Conservation (phyloP, 1,140 invertebrate species). For the Papilio polyxenes region DNA sequence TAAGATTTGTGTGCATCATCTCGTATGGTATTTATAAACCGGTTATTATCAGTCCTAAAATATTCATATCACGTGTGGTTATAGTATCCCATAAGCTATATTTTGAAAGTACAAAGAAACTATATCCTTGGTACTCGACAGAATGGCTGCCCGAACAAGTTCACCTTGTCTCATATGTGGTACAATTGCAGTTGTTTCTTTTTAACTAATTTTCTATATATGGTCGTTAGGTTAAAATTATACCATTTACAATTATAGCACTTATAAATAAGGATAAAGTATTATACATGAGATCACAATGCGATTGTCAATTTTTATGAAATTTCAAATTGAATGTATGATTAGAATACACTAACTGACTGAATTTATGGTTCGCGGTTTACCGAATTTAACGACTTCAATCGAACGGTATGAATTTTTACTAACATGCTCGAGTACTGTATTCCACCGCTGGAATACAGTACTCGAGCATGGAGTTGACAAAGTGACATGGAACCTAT, state of each 20-base stretch:
- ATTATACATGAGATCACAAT: neutral
- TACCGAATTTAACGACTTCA: too few species aligned
- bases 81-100: conserved; percentile 13
- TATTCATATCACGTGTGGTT: neutral
- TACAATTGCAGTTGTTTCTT: conserved; percentile 32
- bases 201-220: conserved; percentile 19
- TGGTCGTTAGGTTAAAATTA: conserved; percentile 13
- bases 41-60: neutral
- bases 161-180: conserved; percentile 31
- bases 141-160: neutral
- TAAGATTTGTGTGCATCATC: too few species aligned
- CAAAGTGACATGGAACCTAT: too few species aligned
- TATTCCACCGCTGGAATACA: too few species aligned
- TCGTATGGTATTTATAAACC: neutral
- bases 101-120: conserved; percentile 35
- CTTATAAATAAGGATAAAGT: conserved; percentile 7
- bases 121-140: conserved; percentile 28
- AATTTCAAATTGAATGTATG: too few species aligned
- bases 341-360: too few species aligned
- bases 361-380: too few species aligned
- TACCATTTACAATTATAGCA: neutral
- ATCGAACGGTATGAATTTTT: too few species aligned
- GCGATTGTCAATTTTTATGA: too few species aligned
- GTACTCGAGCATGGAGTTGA: too few species aligned
- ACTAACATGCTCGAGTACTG: too few species aligned